Evolutionary conservation across 1,140 invertebrate genomes (phyloP).

Genomic region (Phocides pigmalion): DNA sequence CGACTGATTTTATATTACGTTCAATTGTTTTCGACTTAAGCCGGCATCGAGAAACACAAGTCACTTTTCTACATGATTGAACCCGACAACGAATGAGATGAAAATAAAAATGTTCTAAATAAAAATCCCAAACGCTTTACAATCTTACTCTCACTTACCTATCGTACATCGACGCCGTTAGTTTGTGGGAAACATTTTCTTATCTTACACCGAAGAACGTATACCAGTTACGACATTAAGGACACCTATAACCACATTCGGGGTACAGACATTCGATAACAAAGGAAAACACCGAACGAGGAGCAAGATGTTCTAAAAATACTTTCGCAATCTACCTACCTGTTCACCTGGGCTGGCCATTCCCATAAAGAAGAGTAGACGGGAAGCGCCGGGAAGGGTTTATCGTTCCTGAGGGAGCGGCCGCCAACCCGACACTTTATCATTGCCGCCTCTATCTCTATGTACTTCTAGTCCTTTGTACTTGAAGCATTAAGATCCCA

Average conservation of each 20-base stretch:
- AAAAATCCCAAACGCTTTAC: slow-evolving; percentile 7
- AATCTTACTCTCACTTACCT: not conserved
- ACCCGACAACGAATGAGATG: not conserved
- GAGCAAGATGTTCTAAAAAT: slow-evolving; percentile 82
- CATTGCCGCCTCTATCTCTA: slow-evolving; percentile 77
- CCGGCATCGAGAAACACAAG: slow-evolving; percentile 15
- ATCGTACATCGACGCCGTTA: slow-evolving; percentile 9
- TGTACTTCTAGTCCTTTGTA: slow-evolving; percentile 66
- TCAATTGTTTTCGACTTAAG: slow-evolving; percentile 22
- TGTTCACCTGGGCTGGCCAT: slow-evolving; percentile 79
- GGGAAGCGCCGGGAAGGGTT: slow-evolving; percentile 79
- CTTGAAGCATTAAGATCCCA: slow-evolving; percentile 60
- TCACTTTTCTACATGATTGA: slow-evolving; percentile 26
- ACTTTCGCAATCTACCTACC: slow-evolving; percentile 80
- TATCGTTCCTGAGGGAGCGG: slow-evolving; percentile 79
- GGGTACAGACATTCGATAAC: slow-evolving; percentile 77
- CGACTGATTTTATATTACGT: slow-evolving; percentile 29
- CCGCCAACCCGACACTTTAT: slow-evolving; percentile 80
- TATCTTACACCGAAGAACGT: slow-evolving; percentile 50
- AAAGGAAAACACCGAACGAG: slow-evolving; percentile 77
- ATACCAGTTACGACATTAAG: slow-evolving; percentile 59
- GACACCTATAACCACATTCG: slow-evolving; percentile 62
- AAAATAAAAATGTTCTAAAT: slow-evolving; percentile 25
- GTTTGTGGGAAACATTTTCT: slow-evolving; percentile 44
- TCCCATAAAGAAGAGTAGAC: slow-evolving; percentile 82